phyloP scores from a whole-genome alignment of 1,140 invertebrate species.

The Lordiphosa collinella region DNA sequence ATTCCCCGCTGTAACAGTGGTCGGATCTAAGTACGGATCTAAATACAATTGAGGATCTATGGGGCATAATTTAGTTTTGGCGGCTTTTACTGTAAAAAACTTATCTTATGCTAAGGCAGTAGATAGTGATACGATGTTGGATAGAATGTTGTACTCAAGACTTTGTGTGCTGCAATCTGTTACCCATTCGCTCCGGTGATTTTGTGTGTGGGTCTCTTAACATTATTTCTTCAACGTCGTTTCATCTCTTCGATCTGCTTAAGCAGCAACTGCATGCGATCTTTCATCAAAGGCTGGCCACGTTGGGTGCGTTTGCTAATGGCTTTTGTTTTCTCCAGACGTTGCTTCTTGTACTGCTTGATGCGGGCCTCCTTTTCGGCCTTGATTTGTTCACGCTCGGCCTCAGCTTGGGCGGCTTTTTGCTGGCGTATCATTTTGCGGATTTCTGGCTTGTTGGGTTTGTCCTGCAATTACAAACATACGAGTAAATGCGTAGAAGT shows the following conservation, averaged over 20 bases:
- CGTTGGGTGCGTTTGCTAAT: constrained; percentile 66
- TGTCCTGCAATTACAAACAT: constrained; percentile 22
- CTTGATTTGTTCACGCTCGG: constrained; percentile 44
- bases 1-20: no score
- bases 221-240: constrained; percentile 3
- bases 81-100: no score
- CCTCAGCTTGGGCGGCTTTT: constrained; percentile 44
- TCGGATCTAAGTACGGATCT: no score
- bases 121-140: no score
- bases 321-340: constrained; percentile 64
- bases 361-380: constrained; percentile 61
- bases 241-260: constrained; percentile 78
- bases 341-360: constrained; percentile 65
- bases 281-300: constrained; percentile 75
- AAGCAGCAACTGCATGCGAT: constrained; percentile 70
- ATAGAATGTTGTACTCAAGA: no score
- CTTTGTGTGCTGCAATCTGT: no score
- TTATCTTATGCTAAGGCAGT: no score
- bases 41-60: no score
- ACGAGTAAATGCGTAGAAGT: no score
- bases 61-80: no score
- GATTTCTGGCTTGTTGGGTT: constrained; percentile 58
- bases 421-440: constrained; percentile 51
- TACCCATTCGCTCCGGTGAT: no score
- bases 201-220: no score